Evolutionary conservation across 64 coral and sea anemone species (phyloP), one percentile per base, ranked within the genome.

Genomic region (Cladopsammia gracilis): DNA sequence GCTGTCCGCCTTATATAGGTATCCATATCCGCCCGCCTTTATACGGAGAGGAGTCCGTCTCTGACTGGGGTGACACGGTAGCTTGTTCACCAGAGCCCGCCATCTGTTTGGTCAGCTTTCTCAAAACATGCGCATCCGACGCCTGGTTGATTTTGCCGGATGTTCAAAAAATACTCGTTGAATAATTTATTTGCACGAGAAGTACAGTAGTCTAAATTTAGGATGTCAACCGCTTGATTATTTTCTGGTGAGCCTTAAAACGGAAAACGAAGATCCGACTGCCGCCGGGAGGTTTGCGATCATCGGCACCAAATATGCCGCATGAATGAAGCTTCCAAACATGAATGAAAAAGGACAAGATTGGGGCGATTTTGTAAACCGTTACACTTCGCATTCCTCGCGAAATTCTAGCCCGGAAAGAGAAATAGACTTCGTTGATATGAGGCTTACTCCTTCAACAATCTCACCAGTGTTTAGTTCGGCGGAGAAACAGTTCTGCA

Each of bases 381-480:
- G 96, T 98, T 98, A 98, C 22, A 98, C 92, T 14, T 73, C 92
- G 3, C 76, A 86, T 46, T 97, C 95, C 14, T 97, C 95, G 48
- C 87, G 92, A 54, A 79, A 96, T 86, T 94, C 95, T 76, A 97
- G 95, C 62, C 95, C 94, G 62, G 91, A 98, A 57, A 95, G 90
- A 78, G 90, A 92, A 3, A 70, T 52, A 48, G 84, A 96, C 73
- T 68, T 51, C 46, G 94, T 90, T 53, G 64, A 74, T 76, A 77
- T 77, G 45, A 90, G 66, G 47, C 81, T 93, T 23, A 73, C 93
- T 67, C 90, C 93, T 48, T 89, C 70, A 47, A 73, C 74, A 79
- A 62, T 88, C 69, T 82, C 46, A 24, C 70, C 72, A 58, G 62
- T 85, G 86, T 87, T 62, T 23, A 82, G 76, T 87, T 75, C 80